Conservation (phyloP, 2,888 invertebrate species). For the Troides aeacus region DNA sequence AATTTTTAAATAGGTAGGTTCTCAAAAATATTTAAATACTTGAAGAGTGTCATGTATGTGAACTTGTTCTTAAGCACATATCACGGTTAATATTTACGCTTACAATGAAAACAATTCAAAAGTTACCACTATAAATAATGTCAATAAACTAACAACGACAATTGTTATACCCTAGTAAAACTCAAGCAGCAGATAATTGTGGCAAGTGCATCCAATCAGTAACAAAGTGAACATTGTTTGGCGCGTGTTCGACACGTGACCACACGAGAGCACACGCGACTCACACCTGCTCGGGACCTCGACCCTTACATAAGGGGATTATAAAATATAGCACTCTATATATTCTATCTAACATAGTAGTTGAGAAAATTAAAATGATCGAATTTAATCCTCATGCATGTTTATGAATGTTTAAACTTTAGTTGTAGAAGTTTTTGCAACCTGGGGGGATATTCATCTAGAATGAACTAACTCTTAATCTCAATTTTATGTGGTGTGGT, state of each 20-base stretch:
- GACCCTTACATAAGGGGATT: no score
- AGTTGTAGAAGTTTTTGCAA: no score
- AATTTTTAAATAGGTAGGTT: no score
- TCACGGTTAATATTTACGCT: background rate
- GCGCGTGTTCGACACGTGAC: constrained; percentile 49
- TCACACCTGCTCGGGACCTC: constrained; percentile 52
- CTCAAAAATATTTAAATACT: background rate
- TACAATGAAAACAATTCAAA: constrained; percentile 37
- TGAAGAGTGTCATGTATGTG: background rate
- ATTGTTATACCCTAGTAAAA: constrained; percentile 56
- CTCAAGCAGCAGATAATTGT: constrained; percentile 56
- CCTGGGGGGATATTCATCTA: no score
- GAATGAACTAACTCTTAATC: no score
- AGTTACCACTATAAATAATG: constrained; percentile 32
- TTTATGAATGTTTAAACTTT: no score
- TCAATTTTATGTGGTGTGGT: no score
- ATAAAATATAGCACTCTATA: no score
- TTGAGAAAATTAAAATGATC: no score
- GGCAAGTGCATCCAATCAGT: constrained; percentile 70
- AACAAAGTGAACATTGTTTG: constrained; percentile 35
- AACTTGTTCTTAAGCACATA: background rate
- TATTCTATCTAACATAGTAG: no score
- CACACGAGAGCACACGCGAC: constrained; percentile 53
- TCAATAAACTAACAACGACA: constrained; percentile 48
- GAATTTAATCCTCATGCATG: no score